Evolutionary conservation across 2,797 vertebrate genomes (phyloP), one percentile per base, ranked within the genome.

Genomic region (Mastacembelus armatus): DNA sequence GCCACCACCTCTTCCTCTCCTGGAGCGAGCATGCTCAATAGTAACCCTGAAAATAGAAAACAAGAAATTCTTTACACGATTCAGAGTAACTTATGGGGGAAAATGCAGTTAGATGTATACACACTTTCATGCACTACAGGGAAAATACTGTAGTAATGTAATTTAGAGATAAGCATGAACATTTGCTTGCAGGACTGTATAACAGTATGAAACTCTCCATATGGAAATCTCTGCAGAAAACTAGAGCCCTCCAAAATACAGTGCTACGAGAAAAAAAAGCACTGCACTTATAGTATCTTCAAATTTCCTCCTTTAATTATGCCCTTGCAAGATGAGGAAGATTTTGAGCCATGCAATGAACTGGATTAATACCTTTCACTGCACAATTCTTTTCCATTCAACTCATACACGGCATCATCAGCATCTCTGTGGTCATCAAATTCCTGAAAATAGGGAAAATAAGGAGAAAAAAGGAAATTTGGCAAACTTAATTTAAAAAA

Each of bases 351-450:
- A n/a, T n/a, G n/a, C n/a, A n/a, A n/a, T n/a, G n/a, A 6, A 48
- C 27, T 8, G 3, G 1, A 47, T 11, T 0, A 9, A 74, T 85
- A 97, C 96, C 96, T 94, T 92, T 98, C 96, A 88, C 92, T 96
- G 83, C 96, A 97, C 60, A 97, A 47, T 55, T 96, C 96, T 89
- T 97, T 97, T 27, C 96, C 96, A 40, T 98, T 97, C 45, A 98
- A 74, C 84, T 98, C 96, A 43, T 97, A 98, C 57, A 98, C 96
- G 0, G 96, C 96, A 81, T 97, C 96, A 80, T 98, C 96, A 19
- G 96, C 96, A 83, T 98, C 96, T 84, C 96, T 93, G 84, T 96
- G 95, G 84, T 98, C 96, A 74, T 97, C 96, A 8, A 98, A 97
- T 66, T 98, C 96, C 96, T 98, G 83, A 8, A 22, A 49, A 64